These are phyloP conservation scores for Drosophila leontia DNA, from an alignment of 1,140 invertebrate genomes.

Conservation along the genomic window DNA sequence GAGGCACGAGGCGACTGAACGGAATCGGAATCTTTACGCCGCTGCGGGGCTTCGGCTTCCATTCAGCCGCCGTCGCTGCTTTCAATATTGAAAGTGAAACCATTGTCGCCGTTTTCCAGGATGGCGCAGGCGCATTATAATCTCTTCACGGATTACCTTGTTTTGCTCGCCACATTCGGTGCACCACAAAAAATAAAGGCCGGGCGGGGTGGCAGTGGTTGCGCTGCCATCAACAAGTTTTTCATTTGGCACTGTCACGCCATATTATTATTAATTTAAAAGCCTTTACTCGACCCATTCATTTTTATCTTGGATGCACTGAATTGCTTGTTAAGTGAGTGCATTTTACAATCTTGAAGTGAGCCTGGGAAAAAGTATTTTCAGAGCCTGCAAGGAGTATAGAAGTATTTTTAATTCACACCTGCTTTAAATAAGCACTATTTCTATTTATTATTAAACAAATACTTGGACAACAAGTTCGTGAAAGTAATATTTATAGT, in stretches of 20 bases:
- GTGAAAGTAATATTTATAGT: neutral
- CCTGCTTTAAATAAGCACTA: neutral
- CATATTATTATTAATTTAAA: conserved; percentile 57
- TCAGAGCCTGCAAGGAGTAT: neutral
- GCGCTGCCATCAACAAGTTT: conserved; percentile 64
- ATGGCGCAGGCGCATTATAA: conserved; percentile 55
- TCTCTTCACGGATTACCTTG: conserved; percentile 38
- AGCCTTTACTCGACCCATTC: conserved; percentile 38
- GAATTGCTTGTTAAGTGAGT: conserved; percentile 26
- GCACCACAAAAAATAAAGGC: neutral
- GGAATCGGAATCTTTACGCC: conserved; percentile 35
- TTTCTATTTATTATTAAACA: neutral
- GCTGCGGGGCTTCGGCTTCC: conserved; percentile 67
- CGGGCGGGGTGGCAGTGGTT: neutral
- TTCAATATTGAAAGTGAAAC: conserved; percentile 72
- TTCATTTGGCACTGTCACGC: conserved; percentile 13
- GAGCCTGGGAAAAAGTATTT: neutral
- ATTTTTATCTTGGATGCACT: conserved; percentile 22
- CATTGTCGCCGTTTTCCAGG: conserved; percentile 51
- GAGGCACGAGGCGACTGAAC: conserved; percentile 66
- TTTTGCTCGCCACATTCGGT: conserved; percentile 66
- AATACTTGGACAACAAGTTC: neutral
- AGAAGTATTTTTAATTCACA: neutral
- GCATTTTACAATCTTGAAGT: neutral
- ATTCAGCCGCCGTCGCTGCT: conserved; percentile 54